Conservation (phyloP, 2,797 vertebrate species). For the Euphonia xanthogaster region DNA sequence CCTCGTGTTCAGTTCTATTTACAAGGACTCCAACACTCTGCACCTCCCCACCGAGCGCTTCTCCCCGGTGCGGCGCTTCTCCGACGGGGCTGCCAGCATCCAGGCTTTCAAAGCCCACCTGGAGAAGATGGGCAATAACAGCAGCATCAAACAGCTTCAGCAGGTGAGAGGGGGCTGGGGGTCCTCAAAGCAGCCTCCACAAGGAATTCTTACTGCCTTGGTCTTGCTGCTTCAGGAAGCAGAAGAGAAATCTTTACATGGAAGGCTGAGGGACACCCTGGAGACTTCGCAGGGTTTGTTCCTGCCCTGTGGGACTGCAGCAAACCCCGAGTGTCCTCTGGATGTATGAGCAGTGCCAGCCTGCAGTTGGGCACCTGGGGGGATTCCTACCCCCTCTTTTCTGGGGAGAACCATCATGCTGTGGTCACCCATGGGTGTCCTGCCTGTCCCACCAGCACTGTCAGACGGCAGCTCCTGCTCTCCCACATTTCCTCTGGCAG, state of each 20-base stretch:
- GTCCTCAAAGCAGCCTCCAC: neutral
- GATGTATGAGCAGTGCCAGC: rapidly evolving
- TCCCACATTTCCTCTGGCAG: neutral
- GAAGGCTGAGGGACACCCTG: neutral
- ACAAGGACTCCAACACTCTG: slow-evolving; percentile 98
- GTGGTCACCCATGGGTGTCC: neutral
- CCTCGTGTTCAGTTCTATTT: slow-evolving; percentile 85
- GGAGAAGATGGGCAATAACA: slow-evolving; percentile 87
- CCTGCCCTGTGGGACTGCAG: neutral
- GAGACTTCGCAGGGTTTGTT: neutral
- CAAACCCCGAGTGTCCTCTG: neutral
- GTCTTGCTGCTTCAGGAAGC: neutral
- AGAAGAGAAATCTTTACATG: neutral
- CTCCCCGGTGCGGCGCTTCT: slow-evolving; percentile 96
- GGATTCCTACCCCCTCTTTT: neutral
- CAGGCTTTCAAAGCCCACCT: slow-evolving; percentile 98
- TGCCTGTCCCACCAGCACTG: neutral
- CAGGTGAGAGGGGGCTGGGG: slow-evolving; percentile 79
- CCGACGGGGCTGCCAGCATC: slow-evolving; percentile 94
- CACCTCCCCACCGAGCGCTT: slow-evolving; percentile 98
- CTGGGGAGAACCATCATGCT: neutral
- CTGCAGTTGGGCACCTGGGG: neutral
- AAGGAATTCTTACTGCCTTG: neutral
- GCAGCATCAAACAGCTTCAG: slow-evolving; percentile 95
- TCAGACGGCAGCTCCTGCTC: neutral